These are phyloP conservation scores for Epicauta chinensis DNA, from an alignment of 1,140 invertebrate genomes.

Conservation along the genomic window DNA sequence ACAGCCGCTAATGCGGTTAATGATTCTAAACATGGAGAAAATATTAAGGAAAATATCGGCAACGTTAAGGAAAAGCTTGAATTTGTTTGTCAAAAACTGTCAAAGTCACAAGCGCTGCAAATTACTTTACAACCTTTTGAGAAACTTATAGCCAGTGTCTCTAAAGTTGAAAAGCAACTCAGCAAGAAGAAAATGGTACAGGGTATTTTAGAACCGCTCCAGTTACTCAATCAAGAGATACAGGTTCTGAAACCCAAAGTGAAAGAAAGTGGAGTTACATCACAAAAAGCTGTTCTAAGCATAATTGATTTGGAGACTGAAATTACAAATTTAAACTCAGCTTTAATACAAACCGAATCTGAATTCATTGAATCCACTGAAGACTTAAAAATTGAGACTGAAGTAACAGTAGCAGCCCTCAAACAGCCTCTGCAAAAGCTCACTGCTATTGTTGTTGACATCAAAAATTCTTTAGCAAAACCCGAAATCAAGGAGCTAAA, in stretches of 20 bases:
- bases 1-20: too few relatives aligned
- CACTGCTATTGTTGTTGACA: conserved; percentile 1
- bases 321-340: not conserved
- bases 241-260: not conserved
- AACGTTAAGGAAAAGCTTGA: not conserved
- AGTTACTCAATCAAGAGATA: not conserved
- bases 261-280: not conserved
- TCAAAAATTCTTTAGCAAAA: conserved; percentile 6
- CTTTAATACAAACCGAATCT: conserved; percentile 4
- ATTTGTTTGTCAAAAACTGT: not conserved
- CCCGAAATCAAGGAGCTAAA: conserved; percentile 6
- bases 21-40: not conserved
- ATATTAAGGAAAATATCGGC: not conserved
- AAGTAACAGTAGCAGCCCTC: not conserved
- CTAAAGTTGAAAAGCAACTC: not conserved
- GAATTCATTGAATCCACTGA: not conserved
- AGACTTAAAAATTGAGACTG: not conserved
- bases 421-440: conserved; percentile 13
- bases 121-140: not conserved
- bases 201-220: not conserved
- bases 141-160: not conserved
- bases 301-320: not conserved
- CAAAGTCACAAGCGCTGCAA: not conserved
- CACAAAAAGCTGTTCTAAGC: not conserved
- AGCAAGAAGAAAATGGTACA: not conserved